Evolutionary conservation across 92 coral and sea anemone species (phyloP).

Genomic region (Bergia puertoricense): DNA sequence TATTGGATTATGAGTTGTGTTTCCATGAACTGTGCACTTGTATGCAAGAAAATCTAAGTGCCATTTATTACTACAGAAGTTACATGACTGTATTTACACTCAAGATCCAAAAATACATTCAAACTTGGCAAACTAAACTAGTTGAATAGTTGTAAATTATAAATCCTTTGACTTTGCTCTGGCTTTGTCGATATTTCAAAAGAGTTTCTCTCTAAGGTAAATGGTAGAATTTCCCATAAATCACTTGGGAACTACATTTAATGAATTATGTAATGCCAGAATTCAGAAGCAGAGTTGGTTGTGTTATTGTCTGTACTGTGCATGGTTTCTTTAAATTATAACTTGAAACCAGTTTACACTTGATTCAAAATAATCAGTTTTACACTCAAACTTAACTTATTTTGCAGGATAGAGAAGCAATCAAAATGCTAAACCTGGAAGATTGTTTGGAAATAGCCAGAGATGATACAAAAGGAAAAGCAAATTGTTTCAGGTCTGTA

Average conservation of each 20-base stretch:
- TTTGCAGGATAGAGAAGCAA: constrained; percentile 81
- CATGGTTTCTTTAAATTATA: neutral
- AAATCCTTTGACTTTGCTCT: neutral
- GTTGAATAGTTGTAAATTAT: too few relatives aligned
- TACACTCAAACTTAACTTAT: neutral
- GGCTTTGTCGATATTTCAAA: neutral
- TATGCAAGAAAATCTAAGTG: too few relatives aligned
- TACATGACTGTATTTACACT: too few relatives aligned
- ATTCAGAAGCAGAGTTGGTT: too few relatives aligned
- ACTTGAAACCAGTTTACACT: neutral
- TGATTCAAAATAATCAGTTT: neutral
- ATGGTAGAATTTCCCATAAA: neutral
- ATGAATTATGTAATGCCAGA: too few relatives aligned
- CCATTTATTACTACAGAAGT: too few relatives aligned
- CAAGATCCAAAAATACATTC: too few relatives aligned
- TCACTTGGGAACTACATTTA: too few relatives aligned
- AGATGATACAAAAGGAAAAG: constrained; percentile 90
- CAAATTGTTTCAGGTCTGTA: constrained; percentile 89
- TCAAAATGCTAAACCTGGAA: constrained; percentile 82
- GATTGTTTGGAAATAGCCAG: constrained; percentile 86
- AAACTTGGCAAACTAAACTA: too few relatives aligned
- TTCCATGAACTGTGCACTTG: too few relatives aligned
- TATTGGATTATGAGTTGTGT: too few relatives aligned
- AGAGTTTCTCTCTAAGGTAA: neutral
- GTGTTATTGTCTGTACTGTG: too few relatives aligned